Conservation (phyloP, 2,113 vertebrate species). For the Odocoileus virginianus region DNA sequence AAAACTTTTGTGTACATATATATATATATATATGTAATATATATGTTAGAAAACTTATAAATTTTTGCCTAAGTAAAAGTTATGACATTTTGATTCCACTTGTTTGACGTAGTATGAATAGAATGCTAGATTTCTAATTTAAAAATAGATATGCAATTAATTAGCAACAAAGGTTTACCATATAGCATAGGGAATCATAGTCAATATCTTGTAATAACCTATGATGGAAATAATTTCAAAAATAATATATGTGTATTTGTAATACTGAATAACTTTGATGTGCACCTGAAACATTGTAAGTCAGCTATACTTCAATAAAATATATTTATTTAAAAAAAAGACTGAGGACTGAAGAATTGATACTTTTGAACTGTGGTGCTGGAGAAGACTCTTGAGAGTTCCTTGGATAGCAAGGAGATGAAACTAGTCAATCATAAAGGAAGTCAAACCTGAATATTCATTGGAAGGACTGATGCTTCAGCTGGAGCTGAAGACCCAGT, state of each 20-base stretch:
- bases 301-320: neutral
- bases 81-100: neutral
- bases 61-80: neutral
- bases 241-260: neutral
- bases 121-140: neutral
- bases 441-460: neutral
- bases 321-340: neutral
- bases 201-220: neutral
- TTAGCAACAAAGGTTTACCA: neutral
- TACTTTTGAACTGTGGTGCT: neutral
- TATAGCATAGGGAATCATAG: neutral
- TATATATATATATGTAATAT: neutral
- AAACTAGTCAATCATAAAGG: neutral
- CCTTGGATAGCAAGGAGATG: neutral
- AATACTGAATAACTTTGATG: neutral
- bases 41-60: neutral
- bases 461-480: neutral
- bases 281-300: neutral
- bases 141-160: neutral
- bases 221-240: neutral
- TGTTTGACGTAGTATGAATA: neutral
- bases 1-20: neutral
- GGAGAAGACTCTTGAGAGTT: neutral
- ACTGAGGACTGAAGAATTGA: neutral
- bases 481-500: neutral